Percentiles rank a stretch among this genome's conserved stretches.
phyloP scores from a whole-genome alignment of 1,140 invertebrate species.

The Hyposmocoma kahamanoa region DNA sequence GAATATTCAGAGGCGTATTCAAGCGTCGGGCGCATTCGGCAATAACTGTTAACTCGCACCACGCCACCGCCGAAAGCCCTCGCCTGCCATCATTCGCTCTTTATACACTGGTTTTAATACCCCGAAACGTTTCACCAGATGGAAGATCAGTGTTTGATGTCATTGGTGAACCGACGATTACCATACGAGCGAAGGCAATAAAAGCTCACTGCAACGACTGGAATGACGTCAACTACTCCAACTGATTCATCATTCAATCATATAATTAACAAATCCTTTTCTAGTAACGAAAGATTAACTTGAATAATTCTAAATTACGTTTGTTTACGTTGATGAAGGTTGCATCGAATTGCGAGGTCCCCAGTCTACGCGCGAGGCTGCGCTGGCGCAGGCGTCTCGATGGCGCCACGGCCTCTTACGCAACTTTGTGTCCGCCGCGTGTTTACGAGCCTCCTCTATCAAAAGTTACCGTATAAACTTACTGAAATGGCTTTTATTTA shows the following conservation, averaged over 20 bases:
- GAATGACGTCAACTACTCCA: too few species aligned
- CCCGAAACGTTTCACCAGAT: too few species aligned
- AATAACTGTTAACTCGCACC: conserved; percentile 66
- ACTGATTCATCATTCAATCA: too few species aligned
- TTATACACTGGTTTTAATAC: too few species aligned
- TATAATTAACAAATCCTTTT: conserved; percentile 1
- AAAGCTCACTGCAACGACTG: too few species aligned
- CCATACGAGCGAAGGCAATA: too few species aligned
- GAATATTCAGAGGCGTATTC: conserved; percentile 58
- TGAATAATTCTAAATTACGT: conserved; percentile 47
- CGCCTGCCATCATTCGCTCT: not conserved
- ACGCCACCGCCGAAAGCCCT: conserved; percentile 21
- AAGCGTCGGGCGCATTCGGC: conserved; percentile 34
- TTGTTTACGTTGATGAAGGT: conserved; percentile 68
- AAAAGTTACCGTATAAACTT: conserved; percentile 34
- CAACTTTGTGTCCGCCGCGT: conserved; percentile 41
- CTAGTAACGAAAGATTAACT: not conserved
- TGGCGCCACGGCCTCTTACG: conserved; percentile 59
- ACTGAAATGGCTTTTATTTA: conserved; percentile 37
- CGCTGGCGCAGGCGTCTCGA: conserved; percentile 66
- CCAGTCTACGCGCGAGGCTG: conserved; percentile 64
- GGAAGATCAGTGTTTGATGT: too few species aligned
- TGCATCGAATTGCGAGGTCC: conserved; percentile 66
- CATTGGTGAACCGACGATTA: too few species aligned
- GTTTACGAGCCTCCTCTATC: conserved; percentile 48